Base-by-base conservation (phyloP, 1,140 invertebrate genomes). In the Delia radicum region DNA sequence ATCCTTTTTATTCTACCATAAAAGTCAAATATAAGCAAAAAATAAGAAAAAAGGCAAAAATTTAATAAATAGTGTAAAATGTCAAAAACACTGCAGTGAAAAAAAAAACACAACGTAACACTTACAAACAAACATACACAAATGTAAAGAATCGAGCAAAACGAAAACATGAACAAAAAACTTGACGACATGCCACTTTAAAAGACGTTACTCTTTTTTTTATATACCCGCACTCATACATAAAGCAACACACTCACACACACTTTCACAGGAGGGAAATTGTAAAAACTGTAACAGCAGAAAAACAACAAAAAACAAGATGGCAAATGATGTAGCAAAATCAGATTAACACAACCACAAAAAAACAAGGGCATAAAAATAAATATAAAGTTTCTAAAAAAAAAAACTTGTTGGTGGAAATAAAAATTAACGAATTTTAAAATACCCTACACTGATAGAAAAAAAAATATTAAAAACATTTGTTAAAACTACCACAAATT, bases 271-370 rank as follows among this genome's bases (percentile, higher is more conserved):
- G 42, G 42, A 48, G 42, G 42, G 42, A 48, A 48, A 15, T 48
- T 48, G 42, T 48, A 48, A 15, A 48, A 48, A 48, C 13, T 15
- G n/a, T 37, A 0, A 48, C 42, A 15, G 42, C 15, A 67, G 63
- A 12, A 15, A 48, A 48, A 48, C 13, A 48, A n/a, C n/a, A 4
- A n/a, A n/a, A 48, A 15, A 48, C 42, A 48, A 48, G 42, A 48
- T 67, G 63, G 63, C 63, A 67, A 67, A 29, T 67, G 63, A 67
- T 67, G 63, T 67, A 31, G 63, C 63, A 29, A 67, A 67, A 67
- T 67, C 63, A 67, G 63, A 67, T 67, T 67, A 67, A 67, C 63
- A 67, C 63, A n/a, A 21, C 63, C 63, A 31, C 62, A 65, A 65
- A 15, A 28, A 21, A 61, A 61, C n/a, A n/a, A n/a, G n/a, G n/a